A percentile compares a stretch with the other conserved stretches of the same genome.
These are phyloP conservation scores for Acanthosepion pharaonis DNA, from an alignment of 2,888 invertebrate species.

Conservation along the genomic window DNA sequence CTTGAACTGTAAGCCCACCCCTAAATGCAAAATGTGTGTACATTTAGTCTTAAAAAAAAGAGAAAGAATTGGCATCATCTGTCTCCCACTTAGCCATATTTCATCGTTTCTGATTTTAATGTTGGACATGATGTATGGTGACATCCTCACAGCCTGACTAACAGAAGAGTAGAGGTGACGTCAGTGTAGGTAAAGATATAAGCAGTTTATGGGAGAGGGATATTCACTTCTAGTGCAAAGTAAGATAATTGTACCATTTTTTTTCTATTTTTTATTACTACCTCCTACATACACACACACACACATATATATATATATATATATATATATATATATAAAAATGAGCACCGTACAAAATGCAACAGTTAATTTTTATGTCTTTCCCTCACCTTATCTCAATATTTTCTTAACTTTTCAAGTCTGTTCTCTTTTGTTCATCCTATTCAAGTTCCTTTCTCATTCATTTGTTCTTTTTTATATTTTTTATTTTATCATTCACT, in stretches of 20 bases:
- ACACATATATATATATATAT: no score
- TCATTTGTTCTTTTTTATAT: no score
- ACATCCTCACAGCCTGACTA: constrained; percentile 15
- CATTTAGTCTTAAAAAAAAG: background rate
- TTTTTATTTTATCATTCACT: no score
- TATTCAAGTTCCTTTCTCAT: no score
- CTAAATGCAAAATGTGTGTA: background rate
- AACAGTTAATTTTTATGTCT: no score
- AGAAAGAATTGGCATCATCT: background rate
- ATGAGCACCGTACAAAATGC: no score
- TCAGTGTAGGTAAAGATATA: background rate
- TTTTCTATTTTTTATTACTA: background rate
- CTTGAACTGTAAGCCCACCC: background rate
- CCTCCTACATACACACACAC: background rate
- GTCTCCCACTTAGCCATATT: constrained; percentile 15
- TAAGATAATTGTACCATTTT: background rate
- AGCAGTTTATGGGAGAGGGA: background rate
- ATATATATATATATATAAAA: no score
- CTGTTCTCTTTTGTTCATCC: no score
- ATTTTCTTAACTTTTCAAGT: no score
- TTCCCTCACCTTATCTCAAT: no score
- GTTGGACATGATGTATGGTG: constrained; percentile 33
- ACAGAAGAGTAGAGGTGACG: background rate
- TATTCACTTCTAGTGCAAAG: background rate
- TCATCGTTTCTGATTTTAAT: constrained; percentile 1